Conservation (phyloP, 2,113 vertebrate species). For the Delphinus delphis region DNA sequence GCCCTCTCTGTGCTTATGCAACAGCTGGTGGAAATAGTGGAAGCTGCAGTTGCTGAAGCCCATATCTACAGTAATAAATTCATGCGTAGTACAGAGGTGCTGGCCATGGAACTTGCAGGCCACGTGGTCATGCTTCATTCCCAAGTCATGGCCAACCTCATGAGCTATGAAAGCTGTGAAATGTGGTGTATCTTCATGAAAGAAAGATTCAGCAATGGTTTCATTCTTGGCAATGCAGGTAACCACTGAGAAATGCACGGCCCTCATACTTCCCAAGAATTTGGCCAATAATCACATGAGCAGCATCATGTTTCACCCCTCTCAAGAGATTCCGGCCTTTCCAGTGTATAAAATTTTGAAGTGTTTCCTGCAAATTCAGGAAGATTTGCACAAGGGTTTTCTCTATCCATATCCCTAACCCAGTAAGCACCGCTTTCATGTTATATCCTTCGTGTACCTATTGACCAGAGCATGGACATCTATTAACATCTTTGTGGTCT, state of each 20-base stretch:
- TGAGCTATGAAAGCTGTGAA: constrained; percentile 17
- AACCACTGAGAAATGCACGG: background rate
- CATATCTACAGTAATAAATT: background rate
- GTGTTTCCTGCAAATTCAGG: background rate
- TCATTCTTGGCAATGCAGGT: background rate
- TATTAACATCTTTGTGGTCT: background rate
- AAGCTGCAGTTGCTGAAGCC: constrained; percentile 67
- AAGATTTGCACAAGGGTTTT: constrained; percentile 23
- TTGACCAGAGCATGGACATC: constrained; percentile 41
- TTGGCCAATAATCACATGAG: background rate
- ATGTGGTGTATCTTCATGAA: background rate
- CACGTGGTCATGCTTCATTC: constrained; percentile 14
- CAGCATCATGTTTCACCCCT: background rate
- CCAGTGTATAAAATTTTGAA: constrained; percentile 29
- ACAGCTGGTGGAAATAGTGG: background rate
- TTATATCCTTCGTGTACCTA: constrained; percentile 11
- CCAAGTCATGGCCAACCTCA: constrained; percentile 29
- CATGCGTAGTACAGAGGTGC: constrained; percentile 8
- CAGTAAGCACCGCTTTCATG: constrained; percentile 26
- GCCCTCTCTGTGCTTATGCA: background rate
- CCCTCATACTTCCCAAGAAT: background rate
- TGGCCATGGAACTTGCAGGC: background rate
- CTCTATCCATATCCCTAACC: constrained; percentile 49
- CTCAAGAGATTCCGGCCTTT: background rate
- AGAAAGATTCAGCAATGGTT: background rate